Percentiles rank a stretch among this genome's conserved stretches.
phyloP scores from a whole-genome alignment of 2,888 invertebrate genomes.

The Cecidostiba fungosa region DNA sequence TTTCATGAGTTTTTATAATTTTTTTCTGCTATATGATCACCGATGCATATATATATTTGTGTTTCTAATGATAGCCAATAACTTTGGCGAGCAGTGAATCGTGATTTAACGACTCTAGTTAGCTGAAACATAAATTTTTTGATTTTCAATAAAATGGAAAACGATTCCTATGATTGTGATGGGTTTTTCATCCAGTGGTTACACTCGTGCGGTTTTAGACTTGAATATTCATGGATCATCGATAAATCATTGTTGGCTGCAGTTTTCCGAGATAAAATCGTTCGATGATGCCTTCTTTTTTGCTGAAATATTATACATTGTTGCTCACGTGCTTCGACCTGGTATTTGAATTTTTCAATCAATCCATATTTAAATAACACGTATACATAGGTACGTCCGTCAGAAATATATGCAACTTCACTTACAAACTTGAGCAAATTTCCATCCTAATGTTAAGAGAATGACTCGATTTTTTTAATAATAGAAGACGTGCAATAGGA shows the following conservation, averaged over 20 bases:
- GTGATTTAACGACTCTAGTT: constrained; percentile 8
- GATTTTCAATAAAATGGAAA: constrained; percentile 2
- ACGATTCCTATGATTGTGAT: background rate
- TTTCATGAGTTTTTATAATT: background rate
- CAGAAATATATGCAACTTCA: too few relatives aligned
- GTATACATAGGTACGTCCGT: background rate
- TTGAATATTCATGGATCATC: background rate
- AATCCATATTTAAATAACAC: background rate
- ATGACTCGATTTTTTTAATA: background rate
- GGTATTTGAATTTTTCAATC: background rate
- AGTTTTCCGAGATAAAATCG: background rate
- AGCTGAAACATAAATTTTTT: constrained; percentile 3
- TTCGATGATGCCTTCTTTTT: background rate
- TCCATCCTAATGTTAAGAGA: background rate
- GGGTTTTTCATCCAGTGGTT: background rate
- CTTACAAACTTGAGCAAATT: background rate
- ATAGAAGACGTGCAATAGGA: too few relatives aligned
- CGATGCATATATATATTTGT: constrained; percentile 1
- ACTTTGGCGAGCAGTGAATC: background rate
- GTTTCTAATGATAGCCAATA: constrained; percentile 23
- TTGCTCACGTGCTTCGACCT: background rate
- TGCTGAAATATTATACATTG: background rate
- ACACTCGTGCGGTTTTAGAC: background rate
- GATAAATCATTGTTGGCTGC: background rate
- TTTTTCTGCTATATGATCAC: background rate